Evolutionary conservation across 2,888 invertebrate species (phyloP), one percentile per base, ranked within the genome.

Genomic region (Danaus chrysippus): DNA sequence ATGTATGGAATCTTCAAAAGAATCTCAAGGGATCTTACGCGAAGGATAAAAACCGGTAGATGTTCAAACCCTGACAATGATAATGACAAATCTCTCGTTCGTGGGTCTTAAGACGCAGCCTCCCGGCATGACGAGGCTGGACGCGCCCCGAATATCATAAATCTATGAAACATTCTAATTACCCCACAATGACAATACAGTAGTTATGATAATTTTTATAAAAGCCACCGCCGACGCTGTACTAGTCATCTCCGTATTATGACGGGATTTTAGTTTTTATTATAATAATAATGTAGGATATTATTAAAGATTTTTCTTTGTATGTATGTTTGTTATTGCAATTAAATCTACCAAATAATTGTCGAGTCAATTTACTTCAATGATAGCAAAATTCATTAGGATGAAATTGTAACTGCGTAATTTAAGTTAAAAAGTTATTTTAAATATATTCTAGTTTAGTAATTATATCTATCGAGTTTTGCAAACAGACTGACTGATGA

Each of bases 201-300:
- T 81, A 76, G 74, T 83, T 86, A 86, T 86, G 83, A 78, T 86
- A 86, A 86, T 86, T 81, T 79, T 70, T 80, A 78, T 83, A 83
- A 84, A 84, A 85, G 85, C 85, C 79, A 82, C 83, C 77, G 83
- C 84, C 79, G 75, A 82, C 83, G 75, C 74, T 77, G 75, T 76
- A 73, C 81, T 82, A 85, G 83, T 75, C 74, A 73, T 74, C 71
- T 69, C 65, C 55, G 62, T 41, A 63, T 34, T n/a, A 11, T 43
- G 70, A 63, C 70, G 61, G 76, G 82, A 83, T 65, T 68, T 41
- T 67, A 74, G 73, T 76, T 76, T 56, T 68, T 54, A 59, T 44
- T 15, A 34, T 1, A 0, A 9, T 44, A 2, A 13, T 13, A 13
- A 46, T 13, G 1, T 13, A n/a, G n/a, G n/a, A 46, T 46, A 46